Evolutionary conservation across 64 coral and sea anemone species (phyloP), one percentile per base, ranked within the genome.

Genomic region (Porites lutea): DNA sequence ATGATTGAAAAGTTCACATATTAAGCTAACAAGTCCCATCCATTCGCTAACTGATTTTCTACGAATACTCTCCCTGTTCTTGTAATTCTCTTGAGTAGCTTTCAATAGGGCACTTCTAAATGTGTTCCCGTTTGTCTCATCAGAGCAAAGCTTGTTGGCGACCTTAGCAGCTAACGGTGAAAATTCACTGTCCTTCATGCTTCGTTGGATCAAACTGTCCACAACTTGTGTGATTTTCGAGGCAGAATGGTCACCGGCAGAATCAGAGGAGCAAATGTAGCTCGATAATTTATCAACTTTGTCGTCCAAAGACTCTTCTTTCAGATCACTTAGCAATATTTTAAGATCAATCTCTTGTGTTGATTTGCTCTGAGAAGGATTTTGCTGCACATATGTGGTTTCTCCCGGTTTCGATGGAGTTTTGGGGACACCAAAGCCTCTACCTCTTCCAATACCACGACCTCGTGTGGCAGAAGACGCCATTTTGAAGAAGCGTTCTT

Each of bases 1-100:
- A 1, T 94, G 88, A 82, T 87, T 87, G 45, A 97, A 97, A 71
- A 97, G 93, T 78, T 97, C 95, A 73, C 95, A 88, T 45, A 97
- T 75, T 50, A 97, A 91, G 54, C 67, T 73, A 1, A 82, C 79
- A 27, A 97, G 71, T 60, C 95, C 95, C 4, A 86, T 80, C 95
- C 95, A 97, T 52, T 88, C 81, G 8, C 75, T 15, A 14, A 77
- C 48, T 1, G 95, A 94, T 13, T 97, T 90, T 11, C 77, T 64
- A 45, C 90, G 66, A 18, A 91, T 86, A 23, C 66, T 81, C 20
- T 83, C 88, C 48, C 95, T 87, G 61, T 91, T 97, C 37, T 97
- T 97, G 74, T 97, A 97, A 54, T 94, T 37, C 78, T 97, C 95
- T 80, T 97, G 95, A 8, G 92, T 89, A 4, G 82, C 45, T 77